Conservation (phyloP, 2,113 vertebrate genomes). For the Ailuropoda melanoleuca region DNA sequence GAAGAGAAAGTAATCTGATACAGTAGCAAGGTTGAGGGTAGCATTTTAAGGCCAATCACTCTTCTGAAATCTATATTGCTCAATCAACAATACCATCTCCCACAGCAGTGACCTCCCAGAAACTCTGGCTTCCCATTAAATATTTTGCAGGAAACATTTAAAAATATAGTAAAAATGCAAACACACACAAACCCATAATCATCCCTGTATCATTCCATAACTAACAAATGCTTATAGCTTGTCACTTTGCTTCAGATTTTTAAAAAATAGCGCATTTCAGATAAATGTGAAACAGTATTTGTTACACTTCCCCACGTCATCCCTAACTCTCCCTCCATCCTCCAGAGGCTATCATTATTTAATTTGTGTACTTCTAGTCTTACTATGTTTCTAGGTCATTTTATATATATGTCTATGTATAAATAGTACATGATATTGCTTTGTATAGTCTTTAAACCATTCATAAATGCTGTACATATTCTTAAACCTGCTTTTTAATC, state of each 20-base stretch:
- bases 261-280: not conserved
- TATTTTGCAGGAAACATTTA: not conserved
- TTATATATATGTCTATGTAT: not conserved
- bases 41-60: not conserved
- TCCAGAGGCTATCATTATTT: not conserved
- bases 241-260: not conserved
- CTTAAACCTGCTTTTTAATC: slow-evolving; percentile 25
- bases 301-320: not conserved
- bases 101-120: not conserved
- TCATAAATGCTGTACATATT: not conserved
- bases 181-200: not conserved
- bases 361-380: not conserved
- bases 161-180: not conserved
- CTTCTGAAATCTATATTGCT: not conserved
- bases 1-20: not conserved
- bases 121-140: not conserved
- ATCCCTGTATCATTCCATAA: not conserved
- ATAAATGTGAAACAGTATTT: not conserved
- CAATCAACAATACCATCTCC: not conserved
- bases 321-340: not conserved
- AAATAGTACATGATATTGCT: not conserved
- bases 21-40: not conserved
- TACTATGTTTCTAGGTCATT: not conserved
- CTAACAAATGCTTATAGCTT: not conserved
- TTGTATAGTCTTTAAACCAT: slow-evolving; percentile 21